Base-by-base conservation (phyloP, 2,797 vertebrate genomes). In the Phrynocephalus forsythii region DNA sequence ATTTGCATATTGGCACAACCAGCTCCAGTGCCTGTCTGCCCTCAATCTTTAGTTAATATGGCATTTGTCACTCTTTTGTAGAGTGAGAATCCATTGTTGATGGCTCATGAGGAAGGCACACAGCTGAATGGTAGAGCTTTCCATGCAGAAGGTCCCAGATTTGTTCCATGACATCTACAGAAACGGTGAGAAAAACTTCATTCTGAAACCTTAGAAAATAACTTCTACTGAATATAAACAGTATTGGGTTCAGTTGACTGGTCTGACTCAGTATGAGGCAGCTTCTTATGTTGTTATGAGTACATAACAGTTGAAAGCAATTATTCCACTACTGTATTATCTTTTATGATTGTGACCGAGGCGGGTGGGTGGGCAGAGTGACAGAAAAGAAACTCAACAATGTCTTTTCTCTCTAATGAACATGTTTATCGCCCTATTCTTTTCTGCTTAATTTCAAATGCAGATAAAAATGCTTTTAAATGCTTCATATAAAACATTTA, bases 371-470 rank as follows among this genome's bases (percentile, higher is more conserved):
- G 38, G 38, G 38, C 38, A 44, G 38, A 44, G 26, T 69, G 15
- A 56, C 30, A 71, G 28, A 71, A 87, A 83, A 68, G 48, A 78
- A n/a, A 22, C 72, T 56, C 2, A 30, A 9, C 22, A 83, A 16
- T 24, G 38, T 56, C 66, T 2, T 75, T 67, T 71, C 5, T 28
- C 73, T 13, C 78, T 60, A 8, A 3, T 33, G 0, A n/a, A 73
- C 84, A 24, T 30, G 2, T n/a, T 24, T 79, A 3, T 66, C 56
- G 33, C 0, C 50, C 63, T 1, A 87, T 18, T n/a, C 73, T 78
- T 68, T 78, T 84, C n/a, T 11, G n/a, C 91, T 89, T 50, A 78
- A 1, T 50, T 73, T 52, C 66, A 84, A 73, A 66, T n/a, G 28
- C 24, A 68, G 38, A 13, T 33, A 67, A 69, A 71, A 82, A 48